A percentile compares a stretch with the other conserved stretches of the same genome.
phyloP scores from a whole-genome alignment of 2,113 vertebrate genomes.

The Hystrix brachyura region DNA sequence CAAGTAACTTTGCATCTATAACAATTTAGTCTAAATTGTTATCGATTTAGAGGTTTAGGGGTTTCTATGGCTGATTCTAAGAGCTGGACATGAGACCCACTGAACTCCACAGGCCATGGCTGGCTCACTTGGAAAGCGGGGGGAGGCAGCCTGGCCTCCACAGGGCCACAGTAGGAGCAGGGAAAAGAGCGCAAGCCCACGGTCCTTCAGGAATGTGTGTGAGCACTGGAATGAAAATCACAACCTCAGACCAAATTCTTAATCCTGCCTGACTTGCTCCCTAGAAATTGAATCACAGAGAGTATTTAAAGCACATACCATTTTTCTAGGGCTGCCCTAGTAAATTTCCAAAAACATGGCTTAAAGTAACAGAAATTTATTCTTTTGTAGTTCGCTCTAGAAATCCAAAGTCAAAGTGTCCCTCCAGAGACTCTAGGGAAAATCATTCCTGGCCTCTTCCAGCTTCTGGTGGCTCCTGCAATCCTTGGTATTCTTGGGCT shows the following conservation, averaged over 20 bases:
- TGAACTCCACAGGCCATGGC: fast-evolving
- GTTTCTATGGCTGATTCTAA: fast-evolving
- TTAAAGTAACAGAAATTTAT: not conserved
- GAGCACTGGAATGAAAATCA: fast-evolving
- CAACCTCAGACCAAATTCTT: not conserved
- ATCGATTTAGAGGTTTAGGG: not conserved
- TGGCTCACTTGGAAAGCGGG: fast-evolving
- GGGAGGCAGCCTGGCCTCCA: fast-evolving
- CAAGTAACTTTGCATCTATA: fast-evolving
- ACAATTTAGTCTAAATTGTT: not conserved
- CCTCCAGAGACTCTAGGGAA: fast-evolving
- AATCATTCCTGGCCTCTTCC: not conserved
- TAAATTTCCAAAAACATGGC: not conserved
- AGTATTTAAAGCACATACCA: fast-evolving
- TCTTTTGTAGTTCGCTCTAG: not conserved
- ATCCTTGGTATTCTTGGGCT: not conserved
- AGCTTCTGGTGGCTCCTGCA: not conserved
- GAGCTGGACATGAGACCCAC: fast-evolving
- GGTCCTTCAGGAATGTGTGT: too few species aligned
- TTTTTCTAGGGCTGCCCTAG: not conserved
- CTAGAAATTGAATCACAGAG: too few species aligned
- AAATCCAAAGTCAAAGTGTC: not conserved
- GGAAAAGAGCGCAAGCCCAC: fast-evolving
- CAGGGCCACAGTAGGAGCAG: fast-evolving
- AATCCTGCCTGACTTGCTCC: too few species aligned